Percentiles rank a stretch among this genome's conserved stretches.
These are phyloP conservation scores for Acanthurus lineatus DNA, from an alignment of 2,797 vertebrate genomes.

Conservation along the genomic window DNA sequence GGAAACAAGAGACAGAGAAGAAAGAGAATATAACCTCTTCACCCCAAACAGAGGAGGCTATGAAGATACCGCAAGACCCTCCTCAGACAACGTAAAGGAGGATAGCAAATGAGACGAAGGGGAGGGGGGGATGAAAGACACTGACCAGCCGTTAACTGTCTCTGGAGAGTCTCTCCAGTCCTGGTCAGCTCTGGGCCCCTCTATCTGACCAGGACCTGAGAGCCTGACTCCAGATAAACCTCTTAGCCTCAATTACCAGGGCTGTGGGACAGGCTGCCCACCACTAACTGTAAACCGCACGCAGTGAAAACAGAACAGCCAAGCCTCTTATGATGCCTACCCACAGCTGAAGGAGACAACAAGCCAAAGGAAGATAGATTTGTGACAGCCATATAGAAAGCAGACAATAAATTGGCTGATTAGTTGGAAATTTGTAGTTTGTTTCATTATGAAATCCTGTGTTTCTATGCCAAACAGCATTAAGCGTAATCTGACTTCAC, in stretches of 20 bases:
- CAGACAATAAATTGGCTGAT: background rate
- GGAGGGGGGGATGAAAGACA: constrained; percentile 52
- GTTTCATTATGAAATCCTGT: background rate
- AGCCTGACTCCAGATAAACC: constrained; percentile 75
- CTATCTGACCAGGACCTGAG: constrained; percentile 62
- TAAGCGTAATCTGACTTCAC: background rate
- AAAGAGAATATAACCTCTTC: constrained; percentile 6
- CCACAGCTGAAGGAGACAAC: constrained; percentile 19
- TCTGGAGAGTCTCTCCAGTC: constrained; percentile 52
- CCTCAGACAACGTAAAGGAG: constrained; percentile 18
- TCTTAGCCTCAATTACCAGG: constrained; percentile 73
- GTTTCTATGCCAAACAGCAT: background rate
- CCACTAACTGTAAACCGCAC: constrained; percentile 39
- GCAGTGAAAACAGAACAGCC: constrained; percentile 38
- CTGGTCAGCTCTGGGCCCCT: constrained; percentile 36
- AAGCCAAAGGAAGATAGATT: constrained; percentile 7
- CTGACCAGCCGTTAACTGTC: constrained; percentile 3
- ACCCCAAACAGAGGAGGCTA: constrained; percentile 1
- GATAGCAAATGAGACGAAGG: constrained; percentile 13
- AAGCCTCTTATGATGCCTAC: constrained; percentile 47
- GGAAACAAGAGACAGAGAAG: background rate
- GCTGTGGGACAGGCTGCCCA: constrained; percentile 30
- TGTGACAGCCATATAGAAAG: background rate
- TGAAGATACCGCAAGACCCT: constrained; percentile 22
- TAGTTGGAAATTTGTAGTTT: background rate